Percentiles rank a stretch among this genome's conserved stretches.
Conservation (phyloP, 2,888 invertebrate genomes). For the Drosophila anomalata region DNA sequence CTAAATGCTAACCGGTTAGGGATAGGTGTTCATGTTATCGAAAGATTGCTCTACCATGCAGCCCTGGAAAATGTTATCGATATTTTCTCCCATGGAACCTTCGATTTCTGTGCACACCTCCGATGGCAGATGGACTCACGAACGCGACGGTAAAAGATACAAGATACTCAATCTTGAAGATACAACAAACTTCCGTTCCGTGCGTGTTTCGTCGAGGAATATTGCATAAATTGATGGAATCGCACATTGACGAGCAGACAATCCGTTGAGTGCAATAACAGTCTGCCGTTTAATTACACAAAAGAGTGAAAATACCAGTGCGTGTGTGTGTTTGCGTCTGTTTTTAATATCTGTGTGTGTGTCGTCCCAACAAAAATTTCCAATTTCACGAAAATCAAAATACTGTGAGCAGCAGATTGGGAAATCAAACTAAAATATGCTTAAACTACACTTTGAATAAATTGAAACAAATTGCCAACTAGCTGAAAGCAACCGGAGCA, state of each 20-base stretch:
- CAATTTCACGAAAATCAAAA: conserved; percentile 16
- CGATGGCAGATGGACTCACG: conserved; percentile 13
- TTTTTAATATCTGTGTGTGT: conserved; percentile 20
- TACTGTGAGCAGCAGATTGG: conserved; percentile 27
- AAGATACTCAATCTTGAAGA: conserved; percentile 28
- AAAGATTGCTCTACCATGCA: background rate
- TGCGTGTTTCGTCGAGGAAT: conserved; percentile 53
- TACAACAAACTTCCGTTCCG: conserved; percentile 33
- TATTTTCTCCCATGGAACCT: background rate
- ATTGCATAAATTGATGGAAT: conserved; percentile 60
- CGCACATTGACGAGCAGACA: conserved; percentile 22
- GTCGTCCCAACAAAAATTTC: conserved; percentile 9
- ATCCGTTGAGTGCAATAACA: conserved; percentile 23
- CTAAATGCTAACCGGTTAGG: background rate
- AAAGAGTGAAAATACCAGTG: conserved; percentile 31
- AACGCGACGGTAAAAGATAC: conserved; percentile 18
- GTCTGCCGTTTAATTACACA: conserved; percentile 3
- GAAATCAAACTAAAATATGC: conserved; percentile 63
- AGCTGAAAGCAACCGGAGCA: conserved; percentile 48
- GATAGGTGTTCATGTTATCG: background rate
- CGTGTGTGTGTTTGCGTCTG: conserved; percentile 13
- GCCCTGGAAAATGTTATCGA: background rate
- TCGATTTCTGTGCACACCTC: background rate
- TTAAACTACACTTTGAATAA: conserved; percentile 64
- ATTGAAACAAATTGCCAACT: conserved; percentile 62